phyloP scores from a whole-genome alignment of 1,140 invertebrate genomes.

The Bombus haemorrhoidalis region DNA sequence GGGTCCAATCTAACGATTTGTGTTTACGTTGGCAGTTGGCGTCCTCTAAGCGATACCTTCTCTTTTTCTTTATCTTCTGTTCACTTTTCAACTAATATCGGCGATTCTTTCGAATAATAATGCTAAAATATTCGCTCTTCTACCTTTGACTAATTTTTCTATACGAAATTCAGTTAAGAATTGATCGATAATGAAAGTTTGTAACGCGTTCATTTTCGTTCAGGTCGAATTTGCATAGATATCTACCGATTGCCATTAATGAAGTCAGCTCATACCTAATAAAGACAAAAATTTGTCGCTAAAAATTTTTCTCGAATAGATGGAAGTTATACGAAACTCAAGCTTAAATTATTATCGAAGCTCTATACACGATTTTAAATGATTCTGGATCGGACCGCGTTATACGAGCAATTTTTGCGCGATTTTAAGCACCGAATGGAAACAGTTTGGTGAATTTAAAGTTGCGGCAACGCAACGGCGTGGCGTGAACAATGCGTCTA shows the following conservation, averaged over 20 bases:
- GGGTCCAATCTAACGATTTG: slow-evolving; percentile 51
- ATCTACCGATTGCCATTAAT: too few relatives aligned
- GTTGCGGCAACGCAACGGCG: background rate
- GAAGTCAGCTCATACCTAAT: too few relatives aligned
- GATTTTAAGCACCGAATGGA: background rate
- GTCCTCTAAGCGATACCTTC: slow-evolving; percentile 11
- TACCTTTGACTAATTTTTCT: too few relatives aligned
- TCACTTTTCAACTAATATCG: background rate
- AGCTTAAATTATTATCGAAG: background rate
- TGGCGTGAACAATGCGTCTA: slow-evolving; percentile 25
- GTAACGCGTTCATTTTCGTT: too few relatives aligned
- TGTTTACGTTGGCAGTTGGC: slow-evolving; percentile 47
- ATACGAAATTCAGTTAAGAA: background rate
- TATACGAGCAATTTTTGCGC: background rate
- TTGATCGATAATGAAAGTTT: background rate
- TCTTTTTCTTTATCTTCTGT: background rate
- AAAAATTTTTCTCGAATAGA: background rate
- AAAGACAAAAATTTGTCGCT: too few relatives aligned
- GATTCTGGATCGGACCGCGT: background rate
- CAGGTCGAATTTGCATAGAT: too few relatives aligned
- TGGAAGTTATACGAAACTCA: background rate
- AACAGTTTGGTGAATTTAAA: background rate
- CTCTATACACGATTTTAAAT: background rate
- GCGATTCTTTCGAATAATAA: background rate
- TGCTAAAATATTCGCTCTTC: background rate